Evolutionary conservation across 2,113 vertebrate genomes (phyloP).

Genomic region (Lamprotornis superbus): DNA sequence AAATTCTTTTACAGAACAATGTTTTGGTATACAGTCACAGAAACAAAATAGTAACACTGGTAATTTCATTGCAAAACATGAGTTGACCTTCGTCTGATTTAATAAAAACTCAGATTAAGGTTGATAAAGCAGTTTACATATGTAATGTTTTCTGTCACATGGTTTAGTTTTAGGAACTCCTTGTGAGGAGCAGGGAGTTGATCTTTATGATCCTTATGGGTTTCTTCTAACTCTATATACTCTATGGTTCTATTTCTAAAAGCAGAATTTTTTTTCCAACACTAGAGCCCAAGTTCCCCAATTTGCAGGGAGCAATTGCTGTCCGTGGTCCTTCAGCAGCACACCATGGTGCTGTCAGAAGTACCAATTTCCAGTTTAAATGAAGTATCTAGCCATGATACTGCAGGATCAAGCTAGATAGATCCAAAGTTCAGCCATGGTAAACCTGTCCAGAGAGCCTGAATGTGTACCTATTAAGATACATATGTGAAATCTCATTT

Average conservation of each 20-base stretch:
- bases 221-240: neutral
- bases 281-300: rapidly evolving
- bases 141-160: neutral
- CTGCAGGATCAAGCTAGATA: neutral
- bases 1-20: neutral
- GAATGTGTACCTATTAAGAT: neutral
- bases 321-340: neutral
- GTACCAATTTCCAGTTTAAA: no score
- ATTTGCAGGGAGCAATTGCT: rapidly evolving
- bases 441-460: neutral
- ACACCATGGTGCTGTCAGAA: neutral
- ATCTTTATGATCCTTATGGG: neutral
- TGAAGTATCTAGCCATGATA: neutral
- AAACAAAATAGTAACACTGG: neutral
- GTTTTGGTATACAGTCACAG: neutral
- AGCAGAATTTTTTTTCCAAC: neutral
- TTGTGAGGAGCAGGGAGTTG: neutral
- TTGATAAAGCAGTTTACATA: neutral
- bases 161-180: neutral
- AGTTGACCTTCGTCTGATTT: neutral
- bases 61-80: neutral
- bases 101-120: neutral
- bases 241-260: neutral
- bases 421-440: neutral
- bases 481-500: neutral